Percentiles rank a stretch among this genome's conserved stretches.
Evolutionary conservation across 2,888 invertebrate genomes (phyloP).

Genomic region (Heteromyza rotundicornis): DNA sequence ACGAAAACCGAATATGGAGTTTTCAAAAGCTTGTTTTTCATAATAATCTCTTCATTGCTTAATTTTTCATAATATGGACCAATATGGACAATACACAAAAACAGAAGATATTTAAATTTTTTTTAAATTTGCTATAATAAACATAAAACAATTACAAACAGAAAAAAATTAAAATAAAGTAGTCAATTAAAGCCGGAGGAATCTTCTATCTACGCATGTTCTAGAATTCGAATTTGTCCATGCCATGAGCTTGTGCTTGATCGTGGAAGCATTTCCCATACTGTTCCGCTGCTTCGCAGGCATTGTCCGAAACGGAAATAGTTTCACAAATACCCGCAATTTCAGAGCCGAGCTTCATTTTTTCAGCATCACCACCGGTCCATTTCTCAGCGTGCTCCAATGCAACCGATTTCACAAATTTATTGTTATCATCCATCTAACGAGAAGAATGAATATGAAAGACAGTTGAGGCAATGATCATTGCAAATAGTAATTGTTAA

Average conservation of each 20-base stretch:
- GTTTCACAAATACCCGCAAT: conserved; percentile 40
- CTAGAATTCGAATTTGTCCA: too few species aligned
- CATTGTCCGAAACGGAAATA: conserved; percentile 40
- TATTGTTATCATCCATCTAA: conserved; percentile 43
- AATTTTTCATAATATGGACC: too few species aligned
- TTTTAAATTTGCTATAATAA: too few species aligned
- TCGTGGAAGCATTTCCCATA: conserved; percentile 44
- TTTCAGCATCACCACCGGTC: conserved; percentile 38
- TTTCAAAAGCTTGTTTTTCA: too few species aligned
- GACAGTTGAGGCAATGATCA: background rate
- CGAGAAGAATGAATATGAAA: background rate
- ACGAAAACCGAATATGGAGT: too few species aligned
- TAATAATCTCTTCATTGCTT: too few species aligned
- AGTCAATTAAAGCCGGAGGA: too few species aligned
- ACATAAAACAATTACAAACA: too few species aligned
- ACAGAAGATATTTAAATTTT: too few species aligned
- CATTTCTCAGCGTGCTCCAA: conserved; percentile 37
- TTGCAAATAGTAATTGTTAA: background rate
- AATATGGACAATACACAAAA: too few species aligned
- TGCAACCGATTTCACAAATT: conserved; percentile 37
- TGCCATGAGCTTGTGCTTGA: conserved; percentile 39
- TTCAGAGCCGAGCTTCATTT: conserved; percentile 38
- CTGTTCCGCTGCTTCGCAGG: conserved; percentile 51
- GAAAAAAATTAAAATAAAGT: too few species aligned
- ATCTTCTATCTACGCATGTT: too few species aligned